Conservation (phyloP, 53 echinoderm and acorn worm genomes). For the Apostichopus leukothele region DNA sequence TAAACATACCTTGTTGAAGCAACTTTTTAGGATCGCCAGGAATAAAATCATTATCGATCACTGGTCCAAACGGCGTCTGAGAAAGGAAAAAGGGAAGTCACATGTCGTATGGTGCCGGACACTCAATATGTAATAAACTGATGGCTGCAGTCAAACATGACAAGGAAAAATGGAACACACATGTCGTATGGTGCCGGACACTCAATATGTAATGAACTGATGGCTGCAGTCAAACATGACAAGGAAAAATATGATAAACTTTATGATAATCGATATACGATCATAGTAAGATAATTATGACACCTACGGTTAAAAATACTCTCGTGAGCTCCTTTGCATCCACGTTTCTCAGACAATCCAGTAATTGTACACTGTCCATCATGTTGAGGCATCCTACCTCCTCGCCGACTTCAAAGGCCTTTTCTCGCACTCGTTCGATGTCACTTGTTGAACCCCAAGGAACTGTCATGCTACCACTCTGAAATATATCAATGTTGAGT, state of each 20-base stretch:
- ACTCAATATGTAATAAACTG: too few species aligned
- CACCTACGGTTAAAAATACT: conserved; percentile 25
- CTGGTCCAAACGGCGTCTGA: conserved; percentile 47
- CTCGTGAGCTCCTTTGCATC: conserved; percentile 23
- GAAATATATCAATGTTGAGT: too few species aligned
- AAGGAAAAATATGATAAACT: too few species aligned
- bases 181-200: too few species aligned
- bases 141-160: too few species aligned
- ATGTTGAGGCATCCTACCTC: conserved; percentile 6
- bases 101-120: too few species aligned
- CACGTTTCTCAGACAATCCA: conserved; percentile 24
- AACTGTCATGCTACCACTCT: conserved; percentile 30
- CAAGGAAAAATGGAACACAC: too few species aligned
- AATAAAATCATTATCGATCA: conserved; percentile 56
- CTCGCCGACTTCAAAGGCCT: conserved; percentile 2
- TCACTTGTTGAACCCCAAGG: conserved; percentile 43
- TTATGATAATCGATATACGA: too few species aligned
- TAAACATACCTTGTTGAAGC: conserved; percentile 48
- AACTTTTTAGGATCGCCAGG: conserved; percentile 47
- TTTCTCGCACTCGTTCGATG: background rate
- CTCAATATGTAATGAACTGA: too few species aligned
- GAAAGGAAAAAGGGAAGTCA: background rate
- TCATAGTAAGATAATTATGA: too few species aligned
- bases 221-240: too few species aligned
- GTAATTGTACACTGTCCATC: conserved; percentile 7